Conservation (phyloP, 2,113 vertebrate species). For the Lampris megalopsis region DNA sequence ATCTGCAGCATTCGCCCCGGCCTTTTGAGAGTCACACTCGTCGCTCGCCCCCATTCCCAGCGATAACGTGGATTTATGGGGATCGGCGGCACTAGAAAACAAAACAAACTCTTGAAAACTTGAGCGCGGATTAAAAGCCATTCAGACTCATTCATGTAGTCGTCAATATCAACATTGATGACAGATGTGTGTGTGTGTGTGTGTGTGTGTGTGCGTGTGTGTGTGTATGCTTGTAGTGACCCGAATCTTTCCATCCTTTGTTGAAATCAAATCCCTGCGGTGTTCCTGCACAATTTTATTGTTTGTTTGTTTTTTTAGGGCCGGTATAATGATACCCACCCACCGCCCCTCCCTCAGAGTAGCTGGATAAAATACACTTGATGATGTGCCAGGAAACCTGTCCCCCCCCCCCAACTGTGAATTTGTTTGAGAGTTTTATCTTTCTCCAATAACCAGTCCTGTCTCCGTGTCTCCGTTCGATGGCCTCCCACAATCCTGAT, state of each 20-base stretch:
- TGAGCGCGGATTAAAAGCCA: slow-evolving; percentile 26
- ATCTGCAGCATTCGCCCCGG: slow-evolving; percentile 63
- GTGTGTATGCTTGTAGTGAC: neutral
- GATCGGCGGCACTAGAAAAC: slow-evolving; percentile 24
- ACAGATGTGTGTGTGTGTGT: neutral
- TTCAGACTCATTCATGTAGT: slow-evolving; percentile 4
- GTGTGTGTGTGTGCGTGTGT: slow-evolving; percentile 23
- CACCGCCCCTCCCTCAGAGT: slow-evolving; percentile 54
- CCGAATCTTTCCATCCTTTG: slow-evolving; percentile 14
- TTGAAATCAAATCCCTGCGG: slow-evolving; percentile 51
- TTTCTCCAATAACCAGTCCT: slow-evolving; percentile 62
- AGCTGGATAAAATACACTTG: slow-evolving; percentile 73
- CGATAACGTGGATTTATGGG: slow-evolving; percentile 40
- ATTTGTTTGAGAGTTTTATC: slow-evolving; percentile 55
- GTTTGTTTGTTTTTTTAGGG: slow-evolving; percentile 37
- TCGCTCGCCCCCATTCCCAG: slow-evolving; percentile 33
- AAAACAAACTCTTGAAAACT: slow-evolving; percentile 43
- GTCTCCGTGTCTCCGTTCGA: slow-evolving; percentile 44
- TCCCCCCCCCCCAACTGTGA: slow-evolving; percentile 31
- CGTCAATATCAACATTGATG: neutral
- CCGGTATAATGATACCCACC: slow-evolving; percentile 55
- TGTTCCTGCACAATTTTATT: slow-evolving; percentile 65
- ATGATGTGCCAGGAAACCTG: slow-evolving; percentile 60
- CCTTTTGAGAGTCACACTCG: slow-evolving; percentile 56
- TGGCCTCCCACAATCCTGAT: slow-evolving; percentile 61